Evolutionary conservation across 1,140 invertebrate species (phyloP), one percentile per base, ranked within the genome.

Genomic region (Bombus pascuorum): DNA sequence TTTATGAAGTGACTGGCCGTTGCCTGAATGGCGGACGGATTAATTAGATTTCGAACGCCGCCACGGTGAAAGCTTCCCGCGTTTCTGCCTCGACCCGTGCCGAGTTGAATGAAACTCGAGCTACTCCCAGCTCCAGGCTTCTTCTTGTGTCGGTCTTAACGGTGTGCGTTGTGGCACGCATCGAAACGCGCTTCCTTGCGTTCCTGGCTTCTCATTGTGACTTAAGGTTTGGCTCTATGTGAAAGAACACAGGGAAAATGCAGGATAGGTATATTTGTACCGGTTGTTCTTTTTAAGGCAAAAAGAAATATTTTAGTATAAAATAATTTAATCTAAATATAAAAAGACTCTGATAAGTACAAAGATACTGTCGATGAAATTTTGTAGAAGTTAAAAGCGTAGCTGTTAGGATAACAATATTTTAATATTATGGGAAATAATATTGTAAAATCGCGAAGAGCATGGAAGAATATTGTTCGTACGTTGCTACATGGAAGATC

Each of bases 31-130:
- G 62, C 34, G 83, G 72, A 74, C 32, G 66, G 83, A 73, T 80
- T 80, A 85, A 79, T 85, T 85, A 79, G 75, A 83, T 80, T 85
- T 85, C 77, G 77, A 80, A 72, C 68, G 59, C 32, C 62, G 77
- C 66, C 78, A 42, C 76, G n/a, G 83, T 80, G 83, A 79, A 80
- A 79, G 77, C 68, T 79, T 42, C 44, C n/a, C 72, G 71, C 15
- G 39, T 72, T 66, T 62, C 80, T 80, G 42, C 65, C 42, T 53
- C 65, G 80, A 25, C 13, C 25, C 81, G 81, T 22, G 39, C 10
- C 53, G 44, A 39, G 62, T 78, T 75, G 74, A 83, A 83, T 78
- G 74, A 70, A 83, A 47, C 59, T 8, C n/a, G 32, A 42, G 80
- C 37, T 37, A 15, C 37, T n/a, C n/a, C 12, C 13, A 15, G 62